Base-by-base conservation (phyloP, 2,797 vertebrate genomes). In the Calcarius lapponicus region DNA sequence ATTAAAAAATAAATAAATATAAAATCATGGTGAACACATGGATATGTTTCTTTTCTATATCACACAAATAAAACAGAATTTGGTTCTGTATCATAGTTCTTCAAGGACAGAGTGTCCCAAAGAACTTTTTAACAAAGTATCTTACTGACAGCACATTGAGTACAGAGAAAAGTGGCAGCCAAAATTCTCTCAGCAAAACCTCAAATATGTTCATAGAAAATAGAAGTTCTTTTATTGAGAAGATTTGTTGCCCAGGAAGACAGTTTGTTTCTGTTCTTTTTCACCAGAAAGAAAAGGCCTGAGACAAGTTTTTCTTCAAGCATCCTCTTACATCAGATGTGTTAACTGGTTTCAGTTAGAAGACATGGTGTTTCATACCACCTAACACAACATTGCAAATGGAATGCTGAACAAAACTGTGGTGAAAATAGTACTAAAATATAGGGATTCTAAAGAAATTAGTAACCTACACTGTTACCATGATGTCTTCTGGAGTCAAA, bases 201-300 rank as follows among this genome's bases (percentile, higher is more conserved):
- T 78, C 57, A 80, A 47, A 36, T 64, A n/a, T 20, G 67, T 69
- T 83, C 86, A 62, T 10, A 74, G 54, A 65, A 72, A 92, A 40
- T 1, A 60, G 53, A 53, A 92, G 40, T 43, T 67, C 20, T 81
- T 86, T 78, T 61, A 58, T 40, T 80, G 82, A 88, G 61, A 85
- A 85, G 25, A 86, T 31, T 48, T 78, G 47, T 67, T 95, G 42
- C 65, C 45, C 72, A 70, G 58, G 34, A 88, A 88, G 40, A 17
- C 31, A 45, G 15, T 56, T 95, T 81, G 71, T 75, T 96, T 83
- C 73, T 86, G 29, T 67, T 93, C 69, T 73, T 88, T 82, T 79
- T 56, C 58, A 70, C 40, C 51, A 56, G 24, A 86, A 78, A 91
- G 66, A 71, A 78, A 56, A 50, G 58, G 45, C 34, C 70, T 14